Base-by-base conservation (phyloP, 2,888 invertebrate species). In the Leptothorax acervorum region DNA sequence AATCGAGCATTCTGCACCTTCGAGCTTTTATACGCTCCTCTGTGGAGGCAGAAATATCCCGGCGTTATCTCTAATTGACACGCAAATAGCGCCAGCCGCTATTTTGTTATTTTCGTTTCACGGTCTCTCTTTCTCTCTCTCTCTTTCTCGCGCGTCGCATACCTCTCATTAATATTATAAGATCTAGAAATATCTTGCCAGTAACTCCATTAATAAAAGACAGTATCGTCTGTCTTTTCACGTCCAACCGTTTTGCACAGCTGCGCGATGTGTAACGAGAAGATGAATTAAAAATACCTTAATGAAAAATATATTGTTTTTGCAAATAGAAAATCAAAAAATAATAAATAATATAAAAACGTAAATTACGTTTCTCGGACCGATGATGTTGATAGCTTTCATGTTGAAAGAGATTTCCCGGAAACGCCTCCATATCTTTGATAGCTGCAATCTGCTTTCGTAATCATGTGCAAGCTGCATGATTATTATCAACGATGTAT, bases 391-490 rank as follows among this genome's bases (percentile, higher is more conserved):
- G 23, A 42, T 51, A 15, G 3, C 4, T 51, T 35, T 45, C 23
- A 35, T 15, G 12, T 11, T n/a, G 39, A 53, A 53, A 76, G 55
- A 66, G 53, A 55, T 75, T 18, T 15, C 35, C 15, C 15, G 31
- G 35, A 51, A 75, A 75, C 23, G 28, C 23, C 39, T 65, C 6
- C 39, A 28, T 65, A 65, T 53, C 39, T 55, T 31, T 39, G 45
- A 55, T 35, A 55, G 28, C 28, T 55, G 42, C 53, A 65, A 76
- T 55, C 76, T 66, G 76, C 53, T 53, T 76, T 53, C 53, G n/a
- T 76, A 76, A 76, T 76, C 53, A 55, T 45, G 23, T 62, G 31
- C 45, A 76, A 55, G 42, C 23, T 76, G n/a, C 23, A 62, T 28
- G n/a, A 66, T 66, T 66, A 76, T 66, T 66, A 66, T 76, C 66